phyloP scores from a whole-genome alignment of 2,113 vertebrate species.

The Chaenogobius annularis region DNA sequence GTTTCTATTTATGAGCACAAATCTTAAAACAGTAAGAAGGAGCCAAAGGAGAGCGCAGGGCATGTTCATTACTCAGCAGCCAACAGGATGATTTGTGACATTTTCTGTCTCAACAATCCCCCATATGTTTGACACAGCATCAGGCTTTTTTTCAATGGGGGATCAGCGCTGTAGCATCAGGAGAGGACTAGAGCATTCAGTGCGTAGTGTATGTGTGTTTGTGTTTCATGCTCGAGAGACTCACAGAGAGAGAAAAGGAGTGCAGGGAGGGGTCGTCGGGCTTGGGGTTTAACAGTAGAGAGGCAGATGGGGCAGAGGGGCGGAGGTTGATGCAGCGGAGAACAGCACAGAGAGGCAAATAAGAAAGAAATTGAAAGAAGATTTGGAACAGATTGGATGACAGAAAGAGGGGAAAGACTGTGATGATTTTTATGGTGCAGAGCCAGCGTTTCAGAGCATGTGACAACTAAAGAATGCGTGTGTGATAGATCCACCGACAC shows the following conservation, averaged over 20 bases:
- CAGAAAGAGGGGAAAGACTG: constrained; percentile 12
- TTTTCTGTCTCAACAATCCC: constrained; percentile 45
- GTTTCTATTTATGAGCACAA: constrained; percentile 26
- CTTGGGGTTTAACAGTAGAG: constrained; percentile 68
- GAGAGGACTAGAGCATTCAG: constrained; percentile 51
- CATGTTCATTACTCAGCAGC: constrained; percentile 38
- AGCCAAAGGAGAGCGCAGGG: constrained; percentile 8
- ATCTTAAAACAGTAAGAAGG: background rate
- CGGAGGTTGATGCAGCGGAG: constrained; percentile 74
- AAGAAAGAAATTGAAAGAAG: constrained; percentile 40
- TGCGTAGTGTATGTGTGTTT: constrained; percentile 60
- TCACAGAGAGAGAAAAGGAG: constrained; percentile 36
- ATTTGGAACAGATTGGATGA: constrained; percentile 52
- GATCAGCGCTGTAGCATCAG: constrained; percentile 44
- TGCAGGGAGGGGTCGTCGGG: constrained; percentile 68
- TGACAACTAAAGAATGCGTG: constrained; percentile 48
- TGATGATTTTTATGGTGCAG: constrained; percentile 35
- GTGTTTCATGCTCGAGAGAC: constrained; percentile 46
- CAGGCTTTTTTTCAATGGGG: constrained; percentile 16
- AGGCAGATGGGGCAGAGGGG: constrained; percentile 77
- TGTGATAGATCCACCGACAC: constrained; percentile 33
- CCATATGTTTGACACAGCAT: constrained; percentile 31
- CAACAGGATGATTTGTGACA: constrained; percentile 41
- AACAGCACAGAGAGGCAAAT: constrained; percentile 46
- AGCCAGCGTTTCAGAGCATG: constrained; percentile 44